Evolutionary conservation across 2,888 invertebrate species (phyloP).

Genomic region (Theristus sp.): DNA sequence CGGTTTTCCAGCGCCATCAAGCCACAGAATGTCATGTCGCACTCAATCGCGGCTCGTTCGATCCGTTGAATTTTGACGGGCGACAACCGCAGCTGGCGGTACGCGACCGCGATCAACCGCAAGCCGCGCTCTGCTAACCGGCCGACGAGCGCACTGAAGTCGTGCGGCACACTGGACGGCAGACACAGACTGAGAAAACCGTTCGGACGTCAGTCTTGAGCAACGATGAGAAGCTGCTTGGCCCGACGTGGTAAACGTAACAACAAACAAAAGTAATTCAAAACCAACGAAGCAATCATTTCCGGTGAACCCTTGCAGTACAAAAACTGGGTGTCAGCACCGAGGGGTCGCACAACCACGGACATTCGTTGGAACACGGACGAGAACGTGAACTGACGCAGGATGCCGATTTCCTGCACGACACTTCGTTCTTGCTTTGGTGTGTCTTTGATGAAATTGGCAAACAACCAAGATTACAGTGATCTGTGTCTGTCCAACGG

Average conservation of each 20-base stretch:
- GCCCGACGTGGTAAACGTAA: not conserved
- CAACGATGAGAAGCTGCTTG: not conserved
- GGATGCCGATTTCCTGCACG: constrained; percentile 45
- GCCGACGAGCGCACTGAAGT: not conserved
- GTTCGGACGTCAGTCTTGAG: too few relatives aligned
- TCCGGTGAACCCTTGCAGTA: constrained; percentile 36
- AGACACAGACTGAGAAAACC: constrained; percentile 17
- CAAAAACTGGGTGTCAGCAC: constrained; percentile 30
- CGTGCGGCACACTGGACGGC: not conserved
- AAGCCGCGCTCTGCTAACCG: not conserved
- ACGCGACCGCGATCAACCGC: not conserved
- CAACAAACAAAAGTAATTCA: not conserved
- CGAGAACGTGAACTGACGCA: constrained; percentile 63
- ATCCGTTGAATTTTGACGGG: not conserved
- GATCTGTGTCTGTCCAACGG: not conserved
- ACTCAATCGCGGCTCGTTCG: constrained; percentile 42
- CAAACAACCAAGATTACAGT: not conserved
- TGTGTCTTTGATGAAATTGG: too few relatives aligned
- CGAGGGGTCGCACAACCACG: constrained; percentile 47
- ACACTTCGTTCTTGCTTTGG: too few relatives aligned
- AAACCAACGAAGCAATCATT: constrained; percentile 23
- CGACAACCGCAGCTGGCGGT: not conserved
- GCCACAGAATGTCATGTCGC: constrained; percentile 59
- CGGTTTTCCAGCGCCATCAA: constrained; percentile 80
- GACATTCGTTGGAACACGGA: constrained; percentile 66